A percentile compares a stretch with the other conserved stretches of the same genome.
Conservation (phyloP, 2,113 vertebrate genomes). For the Urocitellus parryii region DNA sequence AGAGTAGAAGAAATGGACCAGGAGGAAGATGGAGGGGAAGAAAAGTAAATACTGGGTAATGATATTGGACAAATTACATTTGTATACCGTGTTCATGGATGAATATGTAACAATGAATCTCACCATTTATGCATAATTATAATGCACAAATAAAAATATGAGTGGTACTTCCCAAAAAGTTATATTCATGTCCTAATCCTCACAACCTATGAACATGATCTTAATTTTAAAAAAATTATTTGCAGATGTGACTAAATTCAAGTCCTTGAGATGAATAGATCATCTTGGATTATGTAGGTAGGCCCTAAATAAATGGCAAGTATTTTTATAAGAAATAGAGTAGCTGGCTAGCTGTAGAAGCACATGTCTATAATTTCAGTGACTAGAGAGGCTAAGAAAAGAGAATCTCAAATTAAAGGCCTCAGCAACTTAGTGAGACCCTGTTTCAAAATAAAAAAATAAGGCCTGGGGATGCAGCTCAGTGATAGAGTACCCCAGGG, state of each 20-base stretch:
- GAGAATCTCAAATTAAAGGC: background rate
- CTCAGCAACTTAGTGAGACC: background rate
- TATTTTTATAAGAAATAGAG: background rate
- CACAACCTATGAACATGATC: background rate
- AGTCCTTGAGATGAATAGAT: background rate
- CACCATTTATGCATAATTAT: too few species aligned
- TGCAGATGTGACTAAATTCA: slow-evolving; percentile 4
- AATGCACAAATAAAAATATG: background rate
- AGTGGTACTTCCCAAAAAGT: background rate
- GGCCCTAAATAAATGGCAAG: background rate
- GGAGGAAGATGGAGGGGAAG: too few species aligned
- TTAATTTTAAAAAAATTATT: background rate
- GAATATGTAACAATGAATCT: too few species aligned
- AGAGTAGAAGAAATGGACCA: too few species aligned
- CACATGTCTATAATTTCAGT: too few species aligned
- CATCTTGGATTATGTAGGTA: background rate
- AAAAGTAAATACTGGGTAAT: too few species aligned
- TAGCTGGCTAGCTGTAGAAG: too few species aligned
- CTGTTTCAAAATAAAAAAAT: background rate
- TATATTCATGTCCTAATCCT: background rate
- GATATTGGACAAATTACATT: too few species aligned
- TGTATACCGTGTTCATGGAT: too few species aligned
- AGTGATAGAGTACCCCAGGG: too few species aligned
- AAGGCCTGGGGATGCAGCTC: too few species aligned
- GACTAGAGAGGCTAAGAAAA: background rate